Evolutionary conservation across 2,113 vertebrate genomes (phyloP).

Genomic region (Podarcis muralis): DNA sequence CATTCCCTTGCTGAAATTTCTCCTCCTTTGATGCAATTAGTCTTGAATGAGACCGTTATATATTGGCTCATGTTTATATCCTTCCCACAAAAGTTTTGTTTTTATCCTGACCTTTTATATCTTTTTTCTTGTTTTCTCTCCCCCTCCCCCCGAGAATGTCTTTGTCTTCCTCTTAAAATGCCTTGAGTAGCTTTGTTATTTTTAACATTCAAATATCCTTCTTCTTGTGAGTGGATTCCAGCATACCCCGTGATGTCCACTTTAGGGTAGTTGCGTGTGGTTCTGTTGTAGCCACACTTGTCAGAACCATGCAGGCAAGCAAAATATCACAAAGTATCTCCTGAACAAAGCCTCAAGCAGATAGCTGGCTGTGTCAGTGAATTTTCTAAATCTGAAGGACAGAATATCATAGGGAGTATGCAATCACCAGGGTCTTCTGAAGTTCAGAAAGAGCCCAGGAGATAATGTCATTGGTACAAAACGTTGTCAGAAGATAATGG

Average conservation of each 20-base stretch:
- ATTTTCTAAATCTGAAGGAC: slow-evolving; percentile 26
- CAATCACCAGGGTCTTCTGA: slow-evolving; percentile 4
- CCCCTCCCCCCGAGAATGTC: background rate
- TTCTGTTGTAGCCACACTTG: background rate
- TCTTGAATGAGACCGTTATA: background rate
- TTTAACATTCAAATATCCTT: background rate
- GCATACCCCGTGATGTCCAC: background rate
- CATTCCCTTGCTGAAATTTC: no score
- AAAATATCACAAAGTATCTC: background rate
- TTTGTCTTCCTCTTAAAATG: background rate
- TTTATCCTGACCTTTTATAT: background rate
- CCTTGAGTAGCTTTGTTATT: background rate
- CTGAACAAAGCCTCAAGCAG: background rate
- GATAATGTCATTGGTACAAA: slow-evolving; percentile 37
- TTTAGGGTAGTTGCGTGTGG: background rate
- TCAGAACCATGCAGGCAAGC: background rate
- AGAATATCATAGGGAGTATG: slow-evolving; percentile 19
- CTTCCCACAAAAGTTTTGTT: background rate
- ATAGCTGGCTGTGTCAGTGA: background rate
- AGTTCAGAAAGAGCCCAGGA: slow-evolving; percentile 11
- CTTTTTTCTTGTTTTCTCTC: background rate
- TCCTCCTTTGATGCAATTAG: no score
- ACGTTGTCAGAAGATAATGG: slow-evolving; percentile 46
- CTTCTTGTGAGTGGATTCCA: background rate
- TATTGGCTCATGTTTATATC: slow-evolving; percentile 18